Base-by-base conservation (phyloP, 1,140 invertebrate species). In the Drosophila novamexicana region DNA sequence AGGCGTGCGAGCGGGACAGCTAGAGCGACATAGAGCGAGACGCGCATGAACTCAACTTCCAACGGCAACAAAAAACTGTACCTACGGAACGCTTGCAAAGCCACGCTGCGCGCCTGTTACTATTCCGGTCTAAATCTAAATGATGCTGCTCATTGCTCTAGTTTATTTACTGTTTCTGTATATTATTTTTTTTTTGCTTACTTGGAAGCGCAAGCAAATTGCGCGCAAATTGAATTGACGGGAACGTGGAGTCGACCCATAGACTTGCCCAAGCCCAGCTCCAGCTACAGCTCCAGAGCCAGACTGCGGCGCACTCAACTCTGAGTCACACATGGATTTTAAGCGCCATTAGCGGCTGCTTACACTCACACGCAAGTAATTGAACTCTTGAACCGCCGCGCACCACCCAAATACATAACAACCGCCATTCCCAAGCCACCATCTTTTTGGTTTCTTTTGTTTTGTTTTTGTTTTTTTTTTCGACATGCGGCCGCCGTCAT, bases 81-180 rank as follows among this genome's bases (percentile, higher is more conserved):
- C 34, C 42, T 45, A 14, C 63, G 37, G 52, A 18, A 29, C 29
- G 8, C 57, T 54, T 49, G 18, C 54, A 52, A 44, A 18, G 34
- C 34, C 40, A 4, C 12, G 18, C 78, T 91, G 90, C 22, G 53
- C 56, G 71, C 90, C 90, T 91, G 80, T 53, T 90, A 91, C 85
- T 79, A 91, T 91, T 91, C 90, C 90, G 90, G 90, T 91, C 90
- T 91, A 91, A 89, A 91, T 91, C 90, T 91, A 91, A 89, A 91
- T 91, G 90, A 91, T 91, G 90, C 90, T 91, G 81, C 81, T 85
- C 42, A 50, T 73, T 91, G 90, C 90, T 91, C 85, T 88, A 91
- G 86, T 91, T 91, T 81, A 79, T 79, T 75, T 79, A 72, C 69
- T 70, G 62, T 54, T 37, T 29, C 22, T 1, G 6, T 49, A 52